Base-by-base conservation (phyloP, 2,888 invertebrate genomes). In the Homarus gammarus region DNA sequence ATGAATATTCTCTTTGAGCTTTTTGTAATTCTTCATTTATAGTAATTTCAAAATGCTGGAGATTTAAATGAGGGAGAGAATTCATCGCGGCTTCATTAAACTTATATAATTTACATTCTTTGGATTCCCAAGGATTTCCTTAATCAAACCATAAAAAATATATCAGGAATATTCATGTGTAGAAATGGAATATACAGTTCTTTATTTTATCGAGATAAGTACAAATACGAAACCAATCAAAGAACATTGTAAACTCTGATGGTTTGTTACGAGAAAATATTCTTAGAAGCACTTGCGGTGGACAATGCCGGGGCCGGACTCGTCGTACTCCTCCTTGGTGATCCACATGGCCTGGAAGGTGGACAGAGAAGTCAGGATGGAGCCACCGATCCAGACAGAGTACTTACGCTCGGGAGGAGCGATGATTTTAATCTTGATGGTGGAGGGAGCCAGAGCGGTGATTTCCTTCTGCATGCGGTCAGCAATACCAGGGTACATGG, bases 381-480 rank as follows among this genome's bases (percentile, higher is more conserved):
- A 92, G 15, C 93, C 93, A 38, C 93, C 93, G 81, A 93, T 92
- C 93, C 93, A 93, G 27, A 93, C 93, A 44, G 93, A 93, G 91
- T 93, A 93, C 91, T 93, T 92, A 36, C 93, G 89, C 90, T 93
- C 93, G 79, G 93, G 92, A 40, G 93, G 92, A 86, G 93, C 93
- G 84, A 93, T 92, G 75, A 93, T 92, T 90, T 92, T 93, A 84
- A 93, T 93, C 89, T 92, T 93, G 92, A 93, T 93, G 33, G 92
- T 92, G 56, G 92, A 91, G 40, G 93, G 93, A 68, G 93, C 93
- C 68, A 93, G 91, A 27, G 92, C 84, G 61, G 92, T 92, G 49
- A 93, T 91, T 91, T 92, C 92, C 84, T 92, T 90, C 89, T 92
- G 92, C 90, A 92, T 89, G n/a, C 92, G 88, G 84, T 92, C 92